Evolutionary conservation across 2,888 invertebrate genomes (phyloP).

Genomic region (Sinotaia quadrata): DNA sequence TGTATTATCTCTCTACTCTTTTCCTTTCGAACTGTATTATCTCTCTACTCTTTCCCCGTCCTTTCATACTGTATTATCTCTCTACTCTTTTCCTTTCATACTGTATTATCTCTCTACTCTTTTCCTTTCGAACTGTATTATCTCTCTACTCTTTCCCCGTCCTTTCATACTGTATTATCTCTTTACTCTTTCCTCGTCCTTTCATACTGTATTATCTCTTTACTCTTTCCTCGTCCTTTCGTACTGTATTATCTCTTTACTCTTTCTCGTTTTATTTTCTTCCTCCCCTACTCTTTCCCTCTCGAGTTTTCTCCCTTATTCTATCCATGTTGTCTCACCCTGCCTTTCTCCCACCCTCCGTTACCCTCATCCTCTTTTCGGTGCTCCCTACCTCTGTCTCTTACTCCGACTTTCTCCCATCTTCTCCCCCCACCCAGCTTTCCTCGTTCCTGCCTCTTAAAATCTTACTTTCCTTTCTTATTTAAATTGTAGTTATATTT

Average conservation of each 20-base stretch:
- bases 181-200: background rate
- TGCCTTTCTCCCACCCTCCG: background rate
- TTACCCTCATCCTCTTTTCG: too few species aligned
- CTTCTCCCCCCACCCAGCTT: too few species aligned
- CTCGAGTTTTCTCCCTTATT: background rate
- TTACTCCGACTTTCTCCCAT: background rate
- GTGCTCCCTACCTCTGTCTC: background rate
- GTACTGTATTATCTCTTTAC: background rate
- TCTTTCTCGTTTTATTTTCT: background rate
- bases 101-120: background rate
- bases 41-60: constrained; percentile 7
- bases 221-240: background rate
- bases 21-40: background rate
- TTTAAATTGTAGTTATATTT: too few species aligned
- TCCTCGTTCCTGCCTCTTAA: too few species aligned
- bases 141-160: background rate
- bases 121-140: background rate
- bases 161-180: background rate
- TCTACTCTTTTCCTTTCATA: background rate
- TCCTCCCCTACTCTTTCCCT: constrained; percentile 10
- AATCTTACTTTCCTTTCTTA: too few species aligned
- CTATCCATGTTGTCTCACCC: background rate
- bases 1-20: background rate
- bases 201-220: too few species aligned
- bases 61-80: constrained; percentile 5